phyloP scores from a whole-genome alignment of 2,888 invertebrate genomes.

The Charanyca ferruginea region DNA sequence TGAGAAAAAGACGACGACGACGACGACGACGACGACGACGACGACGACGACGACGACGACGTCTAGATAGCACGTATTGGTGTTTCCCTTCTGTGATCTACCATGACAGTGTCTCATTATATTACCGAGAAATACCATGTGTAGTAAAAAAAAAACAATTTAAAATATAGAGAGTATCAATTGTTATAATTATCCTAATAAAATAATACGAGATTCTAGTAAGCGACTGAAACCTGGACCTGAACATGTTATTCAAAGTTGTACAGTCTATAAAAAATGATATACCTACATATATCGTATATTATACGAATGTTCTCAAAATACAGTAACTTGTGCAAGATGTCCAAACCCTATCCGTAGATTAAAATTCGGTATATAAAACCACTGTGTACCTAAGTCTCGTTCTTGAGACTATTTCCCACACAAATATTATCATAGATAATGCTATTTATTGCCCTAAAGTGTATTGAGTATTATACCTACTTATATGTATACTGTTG shows the following conservation, averaged over 20 bases:
- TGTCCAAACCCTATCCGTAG: slow-evolving; percentile 62
- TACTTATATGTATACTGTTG: slow-evolving; percentile 52
- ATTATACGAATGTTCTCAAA: slow-evolving; percentile 42
- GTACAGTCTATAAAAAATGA: slow-evolving; percentile 47
- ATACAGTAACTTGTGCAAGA: slow-evolving; percentile 62
- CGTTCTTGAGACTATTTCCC: slow-evolving; percentile 69
- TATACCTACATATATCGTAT: slow-evolving; percentile 45
- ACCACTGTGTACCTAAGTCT: slow-evolving; percentile 68
- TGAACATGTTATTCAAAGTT: slow-evolving; percentile 63
- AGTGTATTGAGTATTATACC: slow-evolving; percentile 57
- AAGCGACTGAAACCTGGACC: slow-evolving; percentile 68
- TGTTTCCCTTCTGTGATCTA: slow-evolving; percentile 68
- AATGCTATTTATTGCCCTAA: slow-evolving; percentile 66
- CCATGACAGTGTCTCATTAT: slow-evolving; percentile 32
- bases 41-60: too few species aligned
- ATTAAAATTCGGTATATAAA: slow-evolving; percentile 65
- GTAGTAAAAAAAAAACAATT: slow-evolving; percentile 37
- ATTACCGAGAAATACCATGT: slow-evolving; percentile 27
- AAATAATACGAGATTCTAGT: slow-evolving; percentile 48
- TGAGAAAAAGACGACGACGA: too few species aligned
- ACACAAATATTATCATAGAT: slow-evolving; percentile 63
- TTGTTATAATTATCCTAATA: slow-evolving; percentile 36
- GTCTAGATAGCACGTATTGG: slow-evolving; percentile 52
- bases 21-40: too few species aligned
- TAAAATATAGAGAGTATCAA: slow-evolving; percentile 31